Evolutionary conservation across 1,140 invertebrate genomes (phyloP), one percentile per base, ranked within the genome.

Genomic region (Pristionchus pacificus): DNA sequence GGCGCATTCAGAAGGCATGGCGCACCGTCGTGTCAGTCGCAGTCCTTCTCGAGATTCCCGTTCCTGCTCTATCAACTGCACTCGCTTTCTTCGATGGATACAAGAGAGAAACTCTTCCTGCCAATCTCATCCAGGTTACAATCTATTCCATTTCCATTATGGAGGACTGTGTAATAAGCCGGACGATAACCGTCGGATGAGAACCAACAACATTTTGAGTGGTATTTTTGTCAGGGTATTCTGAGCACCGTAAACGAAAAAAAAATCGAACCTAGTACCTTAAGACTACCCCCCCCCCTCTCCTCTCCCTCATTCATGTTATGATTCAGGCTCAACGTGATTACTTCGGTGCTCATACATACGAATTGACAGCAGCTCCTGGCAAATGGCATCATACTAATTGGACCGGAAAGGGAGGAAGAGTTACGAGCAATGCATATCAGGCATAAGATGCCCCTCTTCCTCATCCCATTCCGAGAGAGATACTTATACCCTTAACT

Each of bases 271-370:
- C n/a, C n/a, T n/a, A n/a, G n/a, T n/a, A n/a, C n/a, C n/a, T n/a
- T n/a, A n/a, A n/a, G n/a, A n/a, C n/a, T n/a, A n/a, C n/a, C n/a
- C n/a, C n/a, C n/a, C n/a, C n/a, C n/a, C n/a, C 83, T 32, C 28
- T 78, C n/a, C n/a, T n/a, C n/a, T n/a, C n/a, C n/a, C n/a, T n/a
- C n/a, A n/a, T n/a, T n/a, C 77, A 81, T 88, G n/a, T n/a, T n/a
- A n/a, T n/a, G n/a, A n/a, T n/a, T n/a, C n/a, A 95, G 89, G 97
- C 96, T 0, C 95, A 98, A 85, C 86, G 97, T 58, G 96, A 99
- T 85, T 99, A 96, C 83, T 99, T 99, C 84, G 97, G 97, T 0
- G 96, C 97, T 0, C 97, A 99, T 84, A 98, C 95, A 0, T 99
- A 98, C 80, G 95, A 98, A 85, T 84, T 97, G 59, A 83, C 95